Percentiles rank a stretch among this genome's conserved stretches.
Conservation (phyloP, 2,888 invertebrate genomes). For the Amphipyra tragopoginis region DNA sequence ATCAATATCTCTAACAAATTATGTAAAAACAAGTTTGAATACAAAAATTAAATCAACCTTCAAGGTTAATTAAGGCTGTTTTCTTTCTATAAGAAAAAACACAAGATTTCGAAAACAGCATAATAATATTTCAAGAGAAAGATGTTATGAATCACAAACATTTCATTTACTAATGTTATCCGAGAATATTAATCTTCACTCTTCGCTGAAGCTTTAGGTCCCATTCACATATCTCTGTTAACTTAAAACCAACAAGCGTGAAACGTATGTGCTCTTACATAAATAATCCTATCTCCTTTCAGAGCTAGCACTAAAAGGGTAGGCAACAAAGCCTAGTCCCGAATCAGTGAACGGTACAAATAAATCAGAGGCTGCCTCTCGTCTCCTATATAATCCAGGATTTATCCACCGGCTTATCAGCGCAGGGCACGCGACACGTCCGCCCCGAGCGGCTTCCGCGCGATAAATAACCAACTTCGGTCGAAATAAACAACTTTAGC, state of each 20-base stretch:
- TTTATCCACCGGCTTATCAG: constrained; percentile 52
- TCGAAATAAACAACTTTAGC: constrained; percentile 52
- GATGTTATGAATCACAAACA: too few relatives aligned
- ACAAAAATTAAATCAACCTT: too few relatives aligned
- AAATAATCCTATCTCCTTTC: constrained; percentile 20
- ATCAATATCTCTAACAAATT: too few relatives aligned
- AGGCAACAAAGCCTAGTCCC: constrained; percentile 29
- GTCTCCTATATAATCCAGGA: constrained; percentile 49
- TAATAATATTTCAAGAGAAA: too few relatives aligned
- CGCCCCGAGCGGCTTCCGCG: constrained; percentile 38
- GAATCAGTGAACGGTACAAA: constrained; percentile 44
- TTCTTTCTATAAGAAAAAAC: too few relatives aligned
- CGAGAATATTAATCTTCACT: background rate
- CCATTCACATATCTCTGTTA: constrained; percentile 3
- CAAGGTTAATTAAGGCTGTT: too few relatives aligned
- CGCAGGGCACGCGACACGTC: constrained; percentile 49
- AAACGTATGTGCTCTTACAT: constrained; percentile 8
- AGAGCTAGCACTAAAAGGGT: constrained; percentile 19
- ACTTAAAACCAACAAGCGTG: background rate
- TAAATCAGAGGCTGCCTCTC: constrained; percentile 47
- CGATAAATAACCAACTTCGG: constrained; percentile 53
- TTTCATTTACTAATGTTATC: too few relatives aligned
- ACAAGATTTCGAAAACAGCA: too few relatives aligned
- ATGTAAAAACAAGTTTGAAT: too few relatives aligned
- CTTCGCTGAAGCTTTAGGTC: constrained; percentile 2